Evolutionary conservation across 1,140 invertebrate genomes (phyloP).

Genomic region (Patella vulgata): DNA sequence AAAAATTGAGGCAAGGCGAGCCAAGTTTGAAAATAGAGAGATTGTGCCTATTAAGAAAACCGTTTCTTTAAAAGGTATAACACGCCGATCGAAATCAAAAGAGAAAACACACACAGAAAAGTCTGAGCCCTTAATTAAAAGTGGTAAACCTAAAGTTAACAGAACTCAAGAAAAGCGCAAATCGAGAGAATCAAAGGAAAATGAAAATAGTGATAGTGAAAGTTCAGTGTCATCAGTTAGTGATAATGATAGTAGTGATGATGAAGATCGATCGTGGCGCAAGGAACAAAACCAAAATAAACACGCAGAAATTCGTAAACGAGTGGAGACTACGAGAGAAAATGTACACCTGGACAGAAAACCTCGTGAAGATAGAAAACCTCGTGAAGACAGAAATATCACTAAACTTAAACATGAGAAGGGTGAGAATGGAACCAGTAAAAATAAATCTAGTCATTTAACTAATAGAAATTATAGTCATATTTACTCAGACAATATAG

Average conservation of each 20-base stretch:
- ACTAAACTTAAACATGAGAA: not conserved
- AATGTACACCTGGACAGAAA: not conserved
- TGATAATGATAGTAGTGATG: slow-evolving; percentile 24
- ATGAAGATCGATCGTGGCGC: slow-evolving; percentile 21
- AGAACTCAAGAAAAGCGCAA: slow-evolving; percentile 1
- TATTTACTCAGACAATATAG: too few relatives aligned
- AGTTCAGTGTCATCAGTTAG: slow-evolving; percentile 1
- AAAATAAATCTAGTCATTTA: not conserved
- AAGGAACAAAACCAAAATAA: slow-evolving; percentile 18
- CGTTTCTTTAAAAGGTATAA: slow-evolving; percentile 28
- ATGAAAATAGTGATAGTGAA: slow-evolving; percentile 26
- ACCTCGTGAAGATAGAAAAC: not conserved
- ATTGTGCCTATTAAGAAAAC: slow-evolving; percentile 19
- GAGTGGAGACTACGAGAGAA: not conserved
- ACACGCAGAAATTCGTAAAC: too few relatives aligned
- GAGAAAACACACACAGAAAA: not conserved
- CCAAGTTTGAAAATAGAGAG: slow-evolving; percentile 30
- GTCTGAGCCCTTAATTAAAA: not conserved
- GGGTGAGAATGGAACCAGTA: not conserved
- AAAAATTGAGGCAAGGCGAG: slow-evolving; percentile 30
- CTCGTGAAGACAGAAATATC: not conserved
- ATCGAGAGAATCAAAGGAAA: slow-evolving; percentile 1
- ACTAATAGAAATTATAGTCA: not conserved
- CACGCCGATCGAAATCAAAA: not conserved
- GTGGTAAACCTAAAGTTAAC: not conserved